These are phyloP conservation scores for Polietes domitor DNA, from an alignment of 2,888 invertebrate genomes.

Conservation along the genomic window DNA sequence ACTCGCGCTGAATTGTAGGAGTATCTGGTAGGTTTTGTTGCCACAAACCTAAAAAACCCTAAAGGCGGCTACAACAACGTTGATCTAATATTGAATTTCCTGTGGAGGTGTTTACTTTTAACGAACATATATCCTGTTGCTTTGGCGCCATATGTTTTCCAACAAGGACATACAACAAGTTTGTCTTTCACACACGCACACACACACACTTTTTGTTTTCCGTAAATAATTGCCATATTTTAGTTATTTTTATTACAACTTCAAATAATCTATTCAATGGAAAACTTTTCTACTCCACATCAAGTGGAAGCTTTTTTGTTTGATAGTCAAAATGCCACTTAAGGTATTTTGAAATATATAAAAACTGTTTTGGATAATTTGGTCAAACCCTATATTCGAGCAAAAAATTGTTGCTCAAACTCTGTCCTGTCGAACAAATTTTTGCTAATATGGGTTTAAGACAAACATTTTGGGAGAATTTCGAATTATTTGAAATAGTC, in stretches of 20 bases:
- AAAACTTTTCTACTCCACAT: no score
- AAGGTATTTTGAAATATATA: no score
- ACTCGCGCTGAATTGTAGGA: neutral
- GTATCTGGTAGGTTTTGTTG: neutral
- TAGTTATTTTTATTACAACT: constrained; percentile 5
- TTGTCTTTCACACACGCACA: neutral
- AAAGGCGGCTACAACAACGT: constrained; percentile 70
- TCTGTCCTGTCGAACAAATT: no score
- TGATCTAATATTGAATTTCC: constrained; percentile 74
- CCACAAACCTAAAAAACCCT: constrained; percentile 58
- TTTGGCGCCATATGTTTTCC: constrained; percentile 57
- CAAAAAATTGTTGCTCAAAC: no score
- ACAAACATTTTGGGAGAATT: no score
- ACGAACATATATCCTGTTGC: constrained; percentile 67
- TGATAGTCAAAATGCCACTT: no score
- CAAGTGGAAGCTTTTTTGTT: no score
- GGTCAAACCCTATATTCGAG: no score
- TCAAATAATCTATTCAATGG: no score
- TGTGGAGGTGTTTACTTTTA: constrained; percentile 70
- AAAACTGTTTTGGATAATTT: no score
- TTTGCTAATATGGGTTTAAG: no score
- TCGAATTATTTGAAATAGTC: no score
- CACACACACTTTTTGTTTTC: constrained; percentile 22
- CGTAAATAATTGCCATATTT: constrained; percentile 30
- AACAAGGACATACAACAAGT: constrained; percentile 51